These are phyloP conservation scores for Brachypterus glaber DNA, from an alignment of 2,888 invertebrate genomes.

Conservation along the genomic window DNA sequence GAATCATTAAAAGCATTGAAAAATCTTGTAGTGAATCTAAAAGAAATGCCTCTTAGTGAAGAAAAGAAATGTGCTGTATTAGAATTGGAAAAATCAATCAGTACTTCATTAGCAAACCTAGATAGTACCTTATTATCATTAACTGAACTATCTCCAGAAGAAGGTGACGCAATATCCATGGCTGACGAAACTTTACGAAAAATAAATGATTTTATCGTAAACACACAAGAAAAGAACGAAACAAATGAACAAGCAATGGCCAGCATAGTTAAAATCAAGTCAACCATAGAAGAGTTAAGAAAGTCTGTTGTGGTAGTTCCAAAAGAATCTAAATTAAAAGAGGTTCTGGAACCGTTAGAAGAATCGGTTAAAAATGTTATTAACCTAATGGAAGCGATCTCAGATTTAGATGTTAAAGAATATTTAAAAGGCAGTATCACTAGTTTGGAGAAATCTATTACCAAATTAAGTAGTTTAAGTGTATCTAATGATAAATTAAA, in stretches of 20 bases:
- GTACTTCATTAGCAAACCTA: constrained; percentile 25
- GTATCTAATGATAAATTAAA: no score
- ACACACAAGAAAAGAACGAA: constrained; percentile 9
- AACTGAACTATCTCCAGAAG: constrained; percentile 24
- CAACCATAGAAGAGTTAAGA: constrained; percentile 33
- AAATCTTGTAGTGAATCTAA: constrained; percentile 27
- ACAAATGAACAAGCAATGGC: constrained; percentile 21
- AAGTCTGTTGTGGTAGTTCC: constrained; percentile 33
- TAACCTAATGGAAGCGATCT: constrained; percentile 36
- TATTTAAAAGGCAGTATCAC: constrained; percentile 17
- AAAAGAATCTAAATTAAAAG: constrained; percentile 31
- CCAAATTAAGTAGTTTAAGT: no score
- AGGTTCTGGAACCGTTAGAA: constrained; percentile 34
- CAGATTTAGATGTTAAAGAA: no score
- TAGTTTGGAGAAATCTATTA: constrained; percentile 12
- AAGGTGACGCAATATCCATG: constrained; percentile 28
- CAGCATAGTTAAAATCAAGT: constrained; percentile 33
- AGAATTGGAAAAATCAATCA: constrained; percentile 33
- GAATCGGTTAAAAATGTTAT: constrained; percentile 37
- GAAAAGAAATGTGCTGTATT: constrained; percentile 26
- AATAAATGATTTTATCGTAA: constrained; percentile 27
- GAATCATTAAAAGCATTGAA: constrained; percentile 27
- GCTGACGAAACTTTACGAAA: constrained; percentile 30
- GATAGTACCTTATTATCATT: constrained; percentile 16
- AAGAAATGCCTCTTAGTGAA: constrained; percentile 26